Percentiles rank a stretch among this genome's conserved stretches.
These are phyloP conservation scores for Halocaridina rubra DNA, from an alignment of 2,888 invertebrate genomes.

Conservation along the genomic window DNA sequence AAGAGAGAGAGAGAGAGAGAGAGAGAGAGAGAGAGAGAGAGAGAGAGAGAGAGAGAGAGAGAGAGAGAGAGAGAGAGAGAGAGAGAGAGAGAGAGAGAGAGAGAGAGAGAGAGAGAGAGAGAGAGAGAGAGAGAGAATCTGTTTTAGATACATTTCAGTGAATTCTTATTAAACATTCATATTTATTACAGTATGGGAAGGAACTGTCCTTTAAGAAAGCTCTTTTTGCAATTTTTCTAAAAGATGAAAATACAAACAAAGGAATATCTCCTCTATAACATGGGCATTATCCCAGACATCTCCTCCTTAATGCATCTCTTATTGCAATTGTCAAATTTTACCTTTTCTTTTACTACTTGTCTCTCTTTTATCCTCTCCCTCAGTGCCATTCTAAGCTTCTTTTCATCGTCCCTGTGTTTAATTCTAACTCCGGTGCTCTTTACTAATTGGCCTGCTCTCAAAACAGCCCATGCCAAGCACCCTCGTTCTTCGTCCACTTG, in stretches of 20 bases:
- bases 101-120: not conserved
- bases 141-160: too few relatives aligned
- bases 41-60: not conserved
- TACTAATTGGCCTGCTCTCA: slow-evolving; percentile 37
- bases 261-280: too few relatives aligned
- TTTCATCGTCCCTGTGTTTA: slow-evolving; percentile 21
- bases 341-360: slow-evolving; percentile 31
- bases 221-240: too few relatives aligned
- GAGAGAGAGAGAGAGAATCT: too few relatives aligned
- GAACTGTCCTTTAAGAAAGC: too few relatives aligned
- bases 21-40: not conserved
- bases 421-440: slow-evolving; percentile 26
- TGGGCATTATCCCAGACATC: too few relatives aligned
- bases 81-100: not conserved
- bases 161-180: too few relatives aligned
- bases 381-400: slow-evolving; percentile 19
- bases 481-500: slow-evolving; percentile 15
- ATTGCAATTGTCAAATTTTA: too few relatives aligned
- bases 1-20: not conserved
- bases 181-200: too few relatives aligned
- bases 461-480: slow-evolving; percentile 46
- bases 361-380: slow-evolving; percentile 27
- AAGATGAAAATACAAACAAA: too few relatives aligned
- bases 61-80: not conserved
- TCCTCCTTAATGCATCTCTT: too few relatives aligned